phyloP scores from a whole-genome alignment of 1,140 invertebrate genomes.

The Triops longicaudatus region DNA sequence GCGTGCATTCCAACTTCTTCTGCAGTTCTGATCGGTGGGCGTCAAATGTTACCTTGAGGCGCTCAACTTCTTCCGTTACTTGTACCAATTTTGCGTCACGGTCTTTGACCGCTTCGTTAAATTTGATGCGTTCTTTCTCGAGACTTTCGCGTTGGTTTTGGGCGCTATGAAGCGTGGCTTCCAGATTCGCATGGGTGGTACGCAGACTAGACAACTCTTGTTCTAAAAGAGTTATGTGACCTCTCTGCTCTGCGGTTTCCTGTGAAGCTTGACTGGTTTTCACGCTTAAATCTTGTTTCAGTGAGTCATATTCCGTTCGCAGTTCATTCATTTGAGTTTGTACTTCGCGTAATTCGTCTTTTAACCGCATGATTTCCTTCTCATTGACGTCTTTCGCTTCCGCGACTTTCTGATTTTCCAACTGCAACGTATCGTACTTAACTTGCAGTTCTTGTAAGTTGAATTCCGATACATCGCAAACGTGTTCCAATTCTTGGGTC shows the following conservation, averaged over 20 bases:
- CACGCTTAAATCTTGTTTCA: background rate
- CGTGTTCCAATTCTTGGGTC: background rate
- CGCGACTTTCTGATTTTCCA: background rate
- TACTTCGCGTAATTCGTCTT: background rate
- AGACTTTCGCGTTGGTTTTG: background rate
- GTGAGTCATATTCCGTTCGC: background rate
- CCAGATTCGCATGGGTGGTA: slow-evolving; percentile 27
- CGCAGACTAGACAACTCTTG: slow-evolving; percentile 38
- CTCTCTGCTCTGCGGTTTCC: background rate
- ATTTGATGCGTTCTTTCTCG: slow-evolving; percentile 2
- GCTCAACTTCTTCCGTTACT: slow-evolving; percentile 40
- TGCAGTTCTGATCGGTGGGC: slow-evolving; percentile 30
- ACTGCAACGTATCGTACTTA: background rate
- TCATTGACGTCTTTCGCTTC: background rate
- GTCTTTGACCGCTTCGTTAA: slow-evolving; percentile 15
- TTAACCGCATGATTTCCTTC: background rate
- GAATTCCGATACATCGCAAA: background rate
- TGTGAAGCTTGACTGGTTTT: background rate
- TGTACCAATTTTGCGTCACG: slow-evolving; percentile 12
- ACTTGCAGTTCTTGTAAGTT: background rate
- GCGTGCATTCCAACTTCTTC: slow-evolving; percentile 29
- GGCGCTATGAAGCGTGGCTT: background rate
- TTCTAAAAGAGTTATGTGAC: slow-evolving; percentile 34
- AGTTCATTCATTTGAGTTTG: background rate
- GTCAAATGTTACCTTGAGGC: slow-evolving; percentile 32